Percentiles rank a stretch among this genome's conserved stretches.
These are phyloP conservation scores for Hystrix brachyura DNA, from an alignment of 2,113 vertebrate species.

Conservation along the genomic window DNA sequence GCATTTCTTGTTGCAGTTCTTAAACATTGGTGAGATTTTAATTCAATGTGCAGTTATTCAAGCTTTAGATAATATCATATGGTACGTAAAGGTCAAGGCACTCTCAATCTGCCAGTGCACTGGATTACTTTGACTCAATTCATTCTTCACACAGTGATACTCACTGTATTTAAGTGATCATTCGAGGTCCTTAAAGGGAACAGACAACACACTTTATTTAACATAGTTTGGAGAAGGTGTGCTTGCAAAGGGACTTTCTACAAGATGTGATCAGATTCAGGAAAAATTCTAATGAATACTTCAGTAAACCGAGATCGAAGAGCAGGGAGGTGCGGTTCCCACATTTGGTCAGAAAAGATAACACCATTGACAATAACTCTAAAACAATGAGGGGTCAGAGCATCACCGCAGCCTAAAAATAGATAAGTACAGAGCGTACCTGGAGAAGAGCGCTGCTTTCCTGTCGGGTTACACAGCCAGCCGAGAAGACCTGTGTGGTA, in stretches of 20 bases:
- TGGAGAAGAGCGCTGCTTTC: neutral
- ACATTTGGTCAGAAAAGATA: neutral
- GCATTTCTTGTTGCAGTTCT: neutral
- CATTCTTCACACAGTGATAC: neutral
- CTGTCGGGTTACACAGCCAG: neutral
- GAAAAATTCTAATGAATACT: neutral
- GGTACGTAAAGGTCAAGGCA: neutral
- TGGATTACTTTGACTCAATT: neutral
- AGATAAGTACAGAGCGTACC: neutral
- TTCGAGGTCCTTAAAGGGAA: neutral
- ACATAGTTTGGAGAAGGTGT: neutral
- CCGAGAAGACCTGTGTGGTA: neutral
- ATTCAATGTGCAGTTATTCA: neutral
- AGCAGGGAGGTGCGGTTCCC: neutral
- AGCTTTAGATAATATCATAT: neutral
- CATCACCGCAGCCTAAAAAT: neutral
- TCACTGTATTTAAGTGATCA: neutral
- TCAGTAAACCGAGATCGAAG: neutral
- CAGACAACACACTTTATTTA: neutral
- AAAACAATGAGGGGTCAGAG: neutral
- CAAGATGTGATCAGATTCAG: neutral
- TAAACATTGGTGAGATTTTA: neutral
- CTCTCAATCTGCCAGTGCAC: neutral
- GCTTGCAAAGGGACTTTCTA: neutral
- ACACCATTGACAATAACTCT: neutral